Evolutionary conservation across 2,888 invertebrate species (phyloP).

Genomic region (Dorcus hopei): DNA sequence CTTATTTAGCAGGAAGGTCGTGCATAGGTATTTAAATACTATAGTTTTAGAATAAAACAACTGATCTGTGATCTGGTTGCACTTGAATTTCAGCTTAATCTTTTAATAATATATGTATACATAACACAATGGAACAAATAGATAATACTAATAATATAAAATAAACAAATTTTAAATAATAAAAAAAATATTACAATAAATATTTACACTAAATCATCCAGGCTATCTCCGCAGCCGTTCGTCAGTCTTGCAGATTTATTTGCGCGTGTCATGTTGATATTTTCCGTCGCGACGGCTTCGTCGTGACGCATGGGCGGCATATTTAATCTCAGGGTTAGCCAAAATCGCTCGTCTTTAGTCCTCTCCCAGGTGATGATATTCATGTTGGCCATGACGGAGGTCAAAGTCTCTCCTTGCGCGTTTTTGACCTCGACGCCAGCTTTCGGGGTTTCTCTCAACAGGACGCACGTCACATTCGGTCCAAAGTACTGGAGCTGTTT

Average conservation of each 20-base stretch:
- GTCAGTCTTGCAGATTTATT: conserved; percentile 38
- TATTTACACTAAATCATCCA: conserved; percentile 41
- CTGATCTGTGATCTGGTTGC: neutral
- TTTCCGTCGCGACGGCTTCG: conserved; percentile 14
- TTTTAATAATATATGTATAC: conserved; percentile 6
- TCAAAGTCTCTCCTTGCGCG: conserved; percentile 53
- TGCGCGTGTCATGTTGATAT: conserved; percentile 5
- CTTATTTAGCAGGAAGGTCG: too few species aligned
- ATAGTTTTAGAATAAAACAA: neutral
- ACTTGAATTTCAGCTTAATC: conserved; percentile 11
- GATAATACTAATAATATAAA: conserved; percentile 14
- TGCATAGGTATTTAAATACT: neutral
- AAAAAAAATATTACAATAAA: conserved; percentile 21
- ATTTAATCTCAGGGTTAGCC: conserved; percentile 62
- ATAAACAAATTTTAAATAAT: conserved; percentile 18
- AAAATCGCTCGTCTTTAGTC: conserved; percentile 52
- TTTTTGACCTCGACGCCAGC: conserved; percentile 42
- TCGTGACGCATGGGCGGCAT: conserved; percentile 54
- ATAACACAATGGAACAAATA: conserved; percentile 16
- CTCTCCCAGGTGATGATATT: conserved; percentile 53
- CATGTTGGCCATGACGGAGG: conserved; percentile 49
- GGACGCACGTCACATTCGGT: conserved; percentile 43
- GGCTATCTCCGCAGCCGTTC: conserved; percentile 36
- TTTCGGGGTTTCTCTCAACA: conserved; percentile 48
- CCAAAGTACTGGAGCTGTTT: conserved; percentile 48